phyloP scores from a whole-genome alignment of 2,888 invertebrate species.

The Drosophila kambysellisi region DNA sequence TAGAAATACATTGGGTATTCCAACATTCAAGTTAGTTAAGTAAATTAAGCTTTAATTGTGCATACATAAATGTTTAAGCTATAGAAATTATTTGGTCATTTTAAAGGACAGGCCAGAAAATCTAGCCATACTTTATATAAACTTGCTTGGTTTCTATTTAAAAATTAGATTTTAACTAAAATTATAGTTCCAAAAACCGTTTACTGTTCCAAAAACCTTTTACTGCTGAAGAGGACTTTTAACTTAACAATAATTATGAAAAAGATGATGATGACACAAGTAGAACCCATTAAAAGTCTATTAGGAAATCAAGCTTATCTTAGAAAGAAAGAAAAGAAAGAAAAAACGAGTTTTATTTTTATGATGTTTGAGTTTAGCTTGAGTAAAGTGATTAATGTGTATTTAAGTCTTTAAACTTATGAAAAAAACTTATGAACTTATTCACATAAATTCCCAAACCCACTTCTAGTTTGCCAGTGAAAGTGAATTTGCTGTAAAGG shows the following conservation, averaged over 20 bases:
- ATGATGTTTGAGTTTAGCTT: background rate
- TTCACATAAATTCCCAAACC: background rate
- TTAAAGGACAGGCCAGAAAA: background rate
- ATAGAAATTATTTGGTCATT: background rate
- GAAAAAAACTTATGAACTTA: background rate
- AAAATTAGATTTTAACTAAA: background rate
- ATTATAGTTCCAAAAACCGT: background rate
- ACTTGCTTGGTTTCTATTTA: too few species aligned
- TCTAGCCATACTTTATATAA: background rate
- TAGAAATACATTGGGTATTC: background rate
- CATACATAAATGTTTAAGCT: background rate
- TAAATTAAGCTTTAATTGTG: background rate
- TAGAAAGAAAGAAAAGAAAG: background rate
- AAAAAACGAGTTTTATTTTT: fast-evolving
- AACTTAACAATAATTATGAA: background rate
- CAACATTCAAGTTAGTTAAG: background rate
- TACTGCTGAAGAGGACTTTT: background rate
- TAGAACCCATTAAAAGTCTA: background rate
- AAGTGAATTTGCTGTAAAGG: slow-evolving; percentile 47
- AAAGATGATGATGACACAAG: background rate
- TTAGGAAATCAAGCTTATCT: background rate
- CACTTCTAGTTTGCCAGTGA: slow-evolving; percentile 8
- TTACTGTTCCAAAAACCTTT: too few species aligned
- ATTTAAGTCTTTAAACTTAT: background rate
- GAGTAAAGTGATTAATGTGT: background rate